Base-by-base conservation (phyloP, 2,113 vertebrate species). In the Megaceryle maxima region DNA sequence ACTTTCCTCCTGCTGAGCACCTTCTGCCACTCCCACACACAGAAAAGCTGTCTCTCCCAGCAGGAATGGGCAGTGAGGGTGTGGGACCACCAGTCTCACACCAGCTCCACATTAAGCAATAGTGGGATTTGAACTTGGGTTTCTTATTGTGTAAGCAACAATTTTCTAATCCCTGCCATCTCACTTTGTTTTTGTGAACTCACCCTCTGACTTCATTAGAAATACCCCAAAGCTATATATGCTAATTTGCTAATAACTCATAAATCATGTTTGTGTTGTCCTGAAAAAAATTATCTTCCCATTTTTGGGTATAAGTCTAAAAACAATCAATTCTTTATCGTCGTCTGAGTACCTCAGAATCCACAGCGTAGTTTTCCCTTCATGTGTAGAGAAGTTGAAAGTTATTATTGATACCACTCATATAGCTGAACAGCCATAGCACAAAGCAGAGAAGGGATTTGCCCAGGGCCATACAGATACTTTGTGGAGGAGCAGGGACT, bases 11-110 rank as follows among this genome's bases (percentile, higher is more conserved):
- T 43, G 21, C 33, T 68, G 76, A 82, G 19, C 16, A 67, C 15
- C 46, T 70, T 60, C 44, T 70, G 26, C 31, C 67, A 28, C 11
- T 37, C 12, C 4, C 0, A 0, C 21, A 9, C 0, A 5, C 16
- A 51, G 33, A 87, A 44, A 81, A 9, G 6, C 50, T 33, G 57
- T 12, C 22, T 67, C 10, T 90, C 14, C 5, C 48, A 35, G 26
- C 11, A 83, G 48, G 13, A 70, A 72, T 2, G 14, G 41, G 41
- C 41, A 29, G 6, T n/a, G 35, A 51, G 6, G 26, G 29, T 28
- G 24, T 0, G 2, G 57, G 41, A 51, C n/a, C 15, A 66, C 17
- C 10, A 44, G 35, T 20, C 64, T 67, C 51, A 35, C 28, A 51
- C 29, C 29, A 72, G 21, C 25, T 77, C 29, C 11, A 25, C 7